phyloP scores from a whole-genome alignment of 2,888 invertebrate species.

The Drosophila formosana region DNA sequence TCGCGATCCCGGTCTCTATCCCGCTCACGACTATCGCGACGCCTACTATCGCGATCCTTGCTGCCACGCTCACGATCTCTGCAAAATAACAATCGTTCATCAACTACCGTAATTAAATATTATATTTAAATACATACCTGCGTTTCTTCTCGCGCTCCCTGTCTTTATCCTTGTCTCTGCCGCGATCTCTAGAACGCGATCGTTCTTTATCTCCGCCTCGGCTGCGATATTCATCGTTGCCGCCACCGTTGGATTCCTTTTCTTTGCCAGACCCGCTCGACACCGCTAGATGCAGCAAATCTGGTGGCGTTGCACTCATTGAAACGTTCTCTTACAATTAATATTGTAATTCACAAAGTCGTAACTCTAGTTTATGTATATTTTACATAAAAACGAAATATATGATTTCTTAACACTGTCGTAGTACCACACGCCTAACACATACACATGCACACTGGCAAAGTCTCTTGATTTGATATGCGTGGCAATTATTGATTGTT shows the following conservation, averaged over 20 bases:
- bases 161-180: slow-evolving; percentile 66
- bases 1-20: slow-evolving; percentile 79
- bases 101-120: not conserved
- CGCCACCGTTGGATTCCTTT: slow-evolving; percentile 58
- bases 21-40: slow-evolving; percentile 46
- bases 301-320: slow-evolving; percentile 75
- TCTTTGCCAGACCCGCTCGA: slow-evolving; percentile 40
- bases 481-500: slow-evolving; percentile 27
- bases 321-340: not conserved
- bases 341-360: not conserved
- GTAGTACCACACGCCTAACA: slow-evolving; percentile 7
- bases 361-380: slow-evolving; percentile 6
- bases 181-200: slow-evolving; percentile 70
- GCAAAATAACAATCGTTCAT: slow-evolving; percentile 1
- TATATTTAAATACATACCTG: slow-evolving; percentile 49
- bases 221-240: slow-evolving; percentile 67
- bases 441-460: slow-evolving; percentile 27
- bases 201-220: slow-evolving; percentile 67
- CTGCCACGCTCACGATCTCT: slow-evolving; percentile 74
- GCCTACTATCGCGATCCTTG: slow-evolving; percentile 54
- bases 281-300: slow-evolving; percentile 36
- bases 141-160: slow-evolving; percentile 70
- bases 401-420: slow-evolving; percentile 12
- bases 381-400: slow-evolving; percentile 34
- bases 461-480: slow-evolving; percentile 26